Percentiles rank a stretch among this genome's conserved stretches.
Evolutionary conservation across 92 coral and sea anemone species (phyloP).

Genomic region (Virgularia gustaviana): DNA sequence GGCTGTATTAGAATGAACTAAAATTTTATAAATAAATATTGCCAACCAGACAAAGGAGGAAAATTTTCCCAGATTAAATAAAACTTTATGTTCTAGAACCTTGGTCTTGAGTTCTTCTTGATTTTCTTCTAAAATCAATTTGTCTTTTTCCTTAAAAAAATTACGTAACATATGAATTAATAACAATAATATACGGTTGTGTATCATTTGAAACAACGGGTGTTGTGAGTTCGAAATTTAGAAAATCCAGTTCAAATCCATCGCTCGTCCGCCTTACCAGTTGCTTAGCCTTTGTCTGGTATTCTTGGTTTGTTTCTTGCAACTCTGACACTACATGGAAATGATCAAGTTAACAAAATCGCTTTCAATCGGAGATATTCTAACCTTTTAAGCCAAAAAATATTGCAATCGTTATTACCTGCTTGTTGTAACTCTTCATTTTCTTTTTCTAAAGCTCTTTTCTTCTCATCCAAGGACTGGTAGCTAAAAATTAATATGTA

Average conservation of each 20-base stretch:
- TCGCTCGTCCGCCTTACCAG: conserved; percentile 50
- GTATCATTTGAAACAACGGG: no score
- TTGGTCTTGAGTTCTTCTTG: conserved; percentile 68
- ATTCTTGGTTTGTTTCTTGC: conserved; percentile 51
- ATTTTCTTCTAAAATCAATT: conserved; percentile 51
- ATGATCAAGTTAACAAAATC: no score
- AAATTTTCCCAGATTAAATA: no score
- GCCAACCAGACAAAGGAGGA: neutral
- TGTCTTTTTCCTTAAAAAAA: conserved; percentile 66
- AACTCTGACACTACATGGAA: conserved; percentile 61
- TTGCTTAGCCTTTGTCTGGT: conserved; percentile 52
- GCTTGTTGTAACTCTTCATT: conserved; percentile 80
- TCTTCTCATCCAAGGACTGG: conserved; percentile 67
- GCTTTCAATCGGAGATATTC: no score
- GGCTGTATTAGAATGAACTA: neutral
- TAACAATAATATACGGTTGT: neutral
- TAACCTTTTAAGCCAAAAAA: neutral
- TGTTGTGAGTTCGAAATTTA: no score
- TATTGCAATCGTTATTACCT: conserved; percentile 41
- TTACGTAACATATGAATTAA: no score
- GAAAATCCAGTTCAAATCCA: no score
- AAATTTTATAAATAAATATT: neutral
- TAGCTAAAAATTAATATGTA: conserved; percentile 36
- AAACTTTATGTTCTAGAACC: no score
- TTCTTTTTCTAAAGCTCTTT: conserved; percentile 69